Evolutionary conservation across 1,140 invertebrate genomes (phyloP).

Genomic region (Drosophila melanica): DNA sequence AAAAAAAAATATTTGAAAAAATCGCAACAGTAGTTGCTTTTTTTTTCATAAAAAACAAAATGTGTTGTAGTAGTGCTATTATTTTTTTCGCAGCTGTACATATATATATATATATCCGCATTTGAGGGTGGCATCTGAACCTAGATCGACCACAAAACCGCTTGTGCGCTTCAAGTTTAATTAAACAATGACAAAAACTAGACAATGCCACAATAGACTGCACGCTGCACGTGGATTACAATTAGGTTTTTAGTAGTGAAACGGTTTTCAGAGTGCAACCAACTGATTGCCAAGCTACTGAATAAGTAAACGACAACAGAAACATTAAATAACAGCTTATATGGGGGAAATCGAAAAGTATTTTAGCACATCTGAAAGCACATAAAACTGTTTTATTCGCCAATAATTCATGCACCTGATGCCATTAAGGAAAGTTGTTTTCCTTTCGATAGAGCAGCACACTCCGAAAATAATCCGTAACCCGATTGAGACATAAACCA

Average conservation of each 20-base stretch:
- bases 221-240: constrained; percentile 38
- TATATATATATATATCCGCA: neutral
- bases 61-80: too few species aligned
- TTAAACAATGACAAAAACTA: constrained; percentile 77
- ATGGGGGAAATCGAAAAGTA: neutral
- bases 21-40: too few species aligned
- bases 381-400: too few species aligned
- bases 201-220: constrained; percentile 43
- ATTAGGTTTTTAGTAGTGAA: constrained; percentile 27
- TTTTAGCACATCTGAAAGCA: too few species aligned
- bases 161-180: constrained; percentile 78
- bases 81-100: too few species aligned
- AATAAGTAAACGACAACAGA: constrained; percentile 11
- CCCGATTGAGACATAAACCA: too few species aligned
- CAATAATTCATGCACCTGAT: too few species aligned
- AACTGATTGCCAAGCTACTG: constrained; percentile 26
- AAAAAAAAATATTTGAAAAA: too few species aligned
- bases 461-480: too few species aligned
- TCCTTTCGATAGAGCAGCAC: too few species aligned
- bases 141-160: constrained; percentile 67
- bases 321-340: neutral
- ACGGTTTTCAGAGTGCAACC: neutral
- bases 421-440: too few species aligned
- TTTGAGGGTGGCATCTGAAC: constrained; percentile 25
- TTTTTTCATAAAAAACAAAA: too few species aligned